phyloP scores from a whole-genome alignment of 2,113 vertebrate genomes.

The Scophthalmus maximus region DNA sequence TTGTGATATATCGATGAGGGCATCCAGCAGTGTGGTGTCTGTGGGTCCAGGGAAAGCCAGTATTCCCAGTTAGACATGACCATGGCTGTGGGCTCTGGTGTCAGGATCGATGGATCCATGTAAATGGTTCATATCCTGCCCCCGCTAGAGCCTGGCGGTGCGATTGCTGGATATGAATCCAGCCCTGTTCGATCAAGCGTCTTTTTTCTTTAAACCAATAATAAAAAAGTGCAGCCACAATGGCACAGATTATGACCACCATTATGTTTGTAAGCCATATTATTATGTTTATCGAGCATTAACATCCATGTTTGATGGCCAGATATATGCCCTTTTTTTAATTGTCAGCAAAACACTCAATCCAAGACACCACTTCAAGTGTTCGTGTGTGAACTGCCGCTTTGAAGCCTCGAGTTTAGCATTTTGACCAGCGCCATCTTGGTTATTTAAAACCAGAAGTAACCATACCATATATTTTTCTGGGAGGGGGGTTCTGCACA shows the following conservation, averaged over 20 bases:
- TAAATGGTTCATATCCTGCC: background rate
- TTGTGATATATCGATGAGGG: background rate
- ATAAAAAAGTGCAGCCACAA: background rate
- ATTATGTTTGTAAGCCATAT: fast-evolving
- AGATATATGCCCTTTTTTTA: no score
- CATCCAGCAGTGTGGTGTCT: background rate
- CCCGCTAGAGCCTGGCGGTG: background rate
- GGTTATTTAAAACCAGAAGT: no score
- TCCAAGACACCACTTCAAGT: background rate
- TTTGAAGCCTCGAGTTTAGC: no score
- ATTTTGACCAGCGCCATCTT: no score
- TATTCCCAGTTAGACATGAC: background rate
- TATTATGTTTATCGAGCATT: background rate
- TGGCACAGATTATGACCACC: background rate
- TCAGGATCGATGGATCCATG: background rate
- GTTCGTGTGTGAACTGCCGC: no score
- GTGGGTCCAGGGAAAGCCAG: background rate
- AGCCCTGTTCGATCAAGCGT: no score
- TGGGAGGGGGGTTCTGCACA: no score
- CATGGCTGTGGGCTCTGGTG: background rate
- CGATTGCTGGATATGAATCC: background rate
- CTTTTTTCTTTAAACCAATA: background rate
- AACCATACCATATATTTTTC: no score
- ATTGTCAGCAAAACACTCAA: background rate
- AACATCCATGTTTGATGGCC: background rate